Evolutionary conservation across 1,140 invertebrate species (phyloP).

Genomic region (Asobara japonica): DNA sequence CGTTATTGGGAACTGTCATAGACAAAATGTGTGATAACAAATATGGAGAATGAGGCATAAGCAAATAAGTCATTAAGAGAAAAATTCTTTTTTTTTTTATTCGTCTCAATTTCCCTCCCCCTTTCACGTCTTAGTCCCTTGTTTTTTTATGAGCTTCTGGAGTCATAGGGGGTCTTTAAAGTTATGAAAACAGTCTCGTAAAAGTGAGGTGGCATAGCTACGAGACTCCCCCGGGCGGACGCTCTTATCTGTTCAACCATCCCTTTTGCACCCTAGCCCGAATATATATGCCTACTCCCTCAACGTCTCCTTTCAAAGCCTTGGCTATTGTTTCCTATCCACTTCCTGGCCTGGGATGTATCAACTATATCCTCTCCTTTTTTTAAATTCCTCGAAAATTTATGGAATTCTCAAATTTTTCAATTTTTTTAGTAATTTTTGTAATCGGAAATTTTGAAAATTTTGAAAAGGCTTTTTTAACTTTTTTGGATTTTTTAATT

Average conservation of each 20-base stretch:
- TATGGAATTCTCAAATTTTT: too few relatives aligned
- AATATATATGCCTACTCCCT: slow-evolving; percentile 7
- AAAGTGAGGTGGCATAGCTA: slow-evolving; percentile 31
- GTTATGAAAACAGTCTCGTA: slow-evolving; percentile 48
- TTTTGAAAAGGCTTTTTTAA: too few relatives aligned
- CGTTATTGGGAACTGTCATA: too few relatives aligned
- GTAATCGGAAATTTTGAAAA: too few relatives aligned
- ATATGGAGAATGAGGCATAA: too few relatives aligned
- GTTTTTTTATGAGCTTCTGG: slow-evolving; percentile 23
- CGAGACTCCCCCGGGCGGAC: slow-evolving; percentile 26
- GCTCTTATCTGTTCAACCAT: slow-evolving; percentile 34
- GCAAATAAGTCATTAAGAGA: neutral
- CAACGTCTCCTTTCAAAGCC: slow-evolving; percentile 9
- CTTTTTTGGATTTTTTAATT: too few relatives aligned
- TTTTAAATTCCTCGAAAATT: neutral
- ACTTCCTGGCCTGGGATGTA: neutral
- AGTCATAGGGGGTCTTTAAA: slow-evolving; percentile 35
- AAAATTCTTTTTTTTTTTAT: neutral
- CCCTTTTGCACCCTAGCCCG: slow-evolving; percentile 7
- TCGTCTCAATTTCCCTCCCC: neutral
- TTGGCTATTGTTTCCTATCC: slow-evolving; percentile 25
- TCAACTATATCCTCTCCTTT: neutral
- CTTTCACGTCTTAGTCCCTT: slow-evolving; percentile 31
- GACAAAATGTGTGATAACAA: too few relatives aligned
- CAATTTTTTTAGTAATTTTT: too few relatives aligned